Evolutionary conservation across 2,888 invertebrate species (phyloP).

Genomic region (Lagria hirta): DNA sequence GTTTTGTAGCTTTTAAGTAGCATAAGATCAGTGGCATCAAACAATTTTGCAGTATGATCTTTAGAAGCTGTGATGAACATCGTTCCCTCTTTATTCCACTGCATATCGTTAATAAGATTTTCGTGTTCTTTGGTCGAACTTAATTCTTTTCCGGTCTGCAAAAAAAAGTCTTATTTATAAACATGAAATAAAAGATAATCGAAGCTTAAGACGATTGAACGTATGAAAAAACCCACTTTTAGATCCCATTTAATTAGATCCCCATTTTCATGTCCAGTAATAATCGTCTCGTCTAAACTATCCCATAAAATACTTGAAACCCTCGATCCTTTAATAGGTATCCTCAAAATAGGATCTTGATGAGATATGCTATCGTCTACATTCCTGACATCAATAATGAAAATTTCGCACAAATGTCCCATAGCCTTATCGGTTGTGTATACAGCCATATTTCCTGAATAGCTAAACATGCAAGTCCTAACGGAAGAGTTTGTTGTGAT

Average conservation of each 20-base stretch:
- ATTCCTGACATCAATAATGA: conserved; percentile 79
- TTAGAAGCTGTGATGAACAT: conserved; percentile 98
- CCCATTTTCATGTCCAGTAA: conserved; percentile 94
- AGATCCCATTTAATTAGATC: conserved; percentile 92
- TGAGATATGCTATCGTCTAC: conserved; percentile 70
- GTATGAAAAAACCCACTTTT: conserved; percentile 59
- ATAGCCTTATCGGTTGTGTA: conserved; percentile 93
- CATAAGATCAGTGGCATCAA: conserved; percentile 84
- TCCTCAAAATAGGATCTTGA: conserved; percentile 74
- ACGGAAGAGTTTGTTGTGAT: conserved; percentile 85
- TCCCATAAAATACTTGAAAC: conserved; percentile 95
- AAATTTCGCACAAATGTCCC: conserved; percentile 87
- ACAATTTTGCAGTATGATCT: conserved; percentile 93
- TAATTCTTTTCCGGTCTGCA: conserved; percentile 78
- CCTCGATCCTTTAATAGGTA: conserved; percentile 79
- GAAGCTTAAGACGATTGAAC: too few species aligned
- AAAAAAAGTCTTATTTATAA: conserved; percentile 33
- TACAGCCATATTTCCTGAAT: conserved; percentile 87
- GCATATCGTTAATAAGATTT: conserved; percentile 93
- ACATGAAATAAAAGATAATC: too few species aligned
- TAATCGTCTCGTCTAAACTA: conserved; percentile 84
- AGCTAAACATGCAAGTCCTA: conserved; percentile 89
- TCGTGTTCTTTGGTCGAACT: conserved; percentile 80
- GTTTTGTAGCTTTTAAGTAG: conserved; percentile 95
- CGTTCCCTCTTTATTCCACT: conserved; percentile 86